Base-by-base conservation (phyloP, 2,113 vertebrate species). In the Halcyon senegalensis region DNA sequence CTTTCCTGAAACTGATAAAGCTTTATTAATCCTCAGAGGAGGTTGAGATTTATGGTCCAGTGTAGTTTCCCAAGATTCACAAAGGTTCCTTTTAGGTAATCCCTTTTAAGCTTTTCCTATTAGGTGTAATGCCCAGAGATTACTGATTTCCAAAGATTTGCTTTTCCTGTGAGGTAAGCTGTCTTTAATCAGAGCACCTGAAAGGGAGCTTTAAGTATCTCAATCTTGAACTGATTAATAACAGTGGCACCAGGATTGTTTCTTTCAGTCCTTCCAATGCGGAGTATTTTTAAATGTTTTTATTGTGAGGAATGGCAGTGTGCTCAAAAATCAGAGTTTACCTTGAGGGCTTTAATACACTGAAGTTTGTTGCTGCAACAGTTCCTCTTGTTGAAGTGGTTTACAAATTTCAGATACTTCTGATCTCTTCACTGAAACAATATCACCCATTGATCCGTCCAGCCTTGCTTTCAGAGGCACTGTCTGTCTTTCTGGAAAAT, bases 41-140 rank as follows among this genome's bases (percentile, higher is more conserved):
- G 30, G 46, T 1, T 72, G 77, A 74, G 86, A 91, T 94, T 94
- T 96, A 81, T 84, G 83, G 94, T 91, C 80, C 87, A 79, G 64
- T 81, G 74, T 94, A 84, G 93, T 67, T 96, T 93, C 82, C 92
- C 79, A 87, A 93, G 84, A 93, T 79, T 93, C 95, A 96, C 68
- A 58, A 88, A 96, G 93, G 80, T 96, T 95, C 94, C 85, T 97
- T 95, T 56, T 89, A 68, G 64, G 67, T 97, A 96, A 97, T 97
- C 96, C 89, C 88, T 91, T 93, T 69, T 97, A 97, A 97, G 91
- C 89, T 89, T 50, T 96, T 97, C 74, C 95, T 96, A 80, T 96
- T 97, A 95, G 74, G 50, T 91, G 33, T 97, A 93, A 95, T 96
- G 81, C 90, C 87, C 73, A 68, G 85, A 97, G 96, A 96, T 97